These are phyloP conservation scores for Gymnoscelis rufifasciata DNA, from an alignment of 2,888 invertebrate species.

Conservation along the genomic window DNA sequence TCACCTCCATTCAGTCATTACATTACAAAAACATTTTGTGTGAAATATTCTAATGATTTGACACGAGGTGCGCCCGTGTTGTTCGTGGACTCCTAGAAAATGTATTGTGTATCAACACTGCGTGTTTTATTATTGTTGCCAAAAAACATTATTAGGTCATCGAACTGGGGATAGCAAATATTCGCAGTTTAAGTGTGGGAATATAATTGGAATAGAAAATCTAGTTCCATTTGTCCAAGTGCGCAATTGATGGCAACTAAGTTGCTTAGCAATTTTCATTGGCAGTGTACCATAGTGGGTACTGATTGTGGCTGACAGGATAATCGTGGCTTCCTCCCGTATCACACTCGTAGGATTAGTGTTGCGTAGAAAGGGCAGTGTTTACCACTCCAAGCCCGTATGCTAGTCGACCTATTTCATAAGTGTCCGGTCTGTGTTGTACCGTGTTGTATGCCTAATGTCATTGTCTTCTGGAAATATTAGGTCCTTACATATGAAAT, in stretches of 20 bases:
- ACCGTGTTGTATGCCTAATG: background rate
- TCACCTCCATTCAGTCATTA: too few species aligned
- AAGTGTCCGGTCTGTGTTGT: background rate
- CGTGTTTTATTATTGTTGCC: background rate
- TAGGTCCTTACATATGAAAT: background rate
- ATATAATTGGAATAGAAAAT: background rate
- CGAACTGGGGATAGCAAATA: background rate
- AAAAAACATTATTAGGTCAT: background rate
- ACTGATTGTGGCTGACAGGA: conserved; percentile 75
- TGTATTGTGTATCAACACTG: too few species aligned
- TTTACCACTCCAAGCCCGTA: conserved; percentile 24
- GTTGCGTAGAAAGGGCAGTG: conserved; percentile 48
- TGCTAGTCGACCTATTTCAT: conserved; percentile 7
- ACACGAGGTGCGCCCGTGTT: too few species aligned
- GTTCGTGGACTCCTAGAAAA: too few species aligned
- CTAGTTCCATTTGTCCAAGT: background rate
- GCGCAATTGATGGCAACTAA: background rate
- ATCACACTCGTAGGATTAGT: conserved; percentile 53
- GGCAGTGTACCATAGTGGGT: conserved; percentile 29
- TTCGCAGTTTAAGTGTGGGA: background rate
- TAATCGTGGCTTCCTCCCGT: conserved; percentile 76
- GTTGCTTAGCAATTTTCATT: conserved; percentile 5
- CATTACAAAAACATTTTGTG: too few species aligned
- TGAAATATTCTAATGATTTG: too few species aligned
- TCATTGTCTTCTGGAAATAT: background rate